Percentiles rank a stretch among this genome's conserved stretches.
Conservation (phyloP, 2,797 vertebrate species). For the Mus spretus region DNA sequence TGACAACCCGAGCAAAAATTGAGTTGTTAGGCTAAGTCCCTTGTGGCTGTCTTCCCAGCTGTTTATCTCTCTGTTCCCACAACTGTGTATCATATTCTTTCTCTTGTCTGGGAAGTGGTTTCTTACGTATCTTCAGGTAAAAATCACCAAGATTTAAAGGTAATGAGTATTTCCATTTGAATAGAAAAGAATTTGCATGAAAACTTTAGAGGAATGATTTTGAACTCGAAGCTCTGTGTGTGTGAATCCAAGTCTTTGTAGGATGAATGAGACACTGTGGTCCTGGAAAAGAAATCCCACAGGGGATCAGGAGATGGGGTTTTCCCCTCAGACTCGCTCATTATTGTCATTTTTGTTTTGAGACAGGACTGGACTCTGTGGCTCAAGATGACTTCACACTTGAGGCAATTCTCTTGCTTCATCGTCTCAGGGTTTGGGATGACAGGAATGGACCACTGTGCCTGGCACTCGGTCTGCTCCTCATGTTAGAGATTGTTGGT, state of each 20-base stretch:
- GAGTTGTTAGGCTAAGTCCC: background rate
- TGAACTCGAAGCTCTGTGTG: background rate
- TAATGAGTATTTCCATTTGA: conserved; percentile 8
- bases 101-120: background rate
- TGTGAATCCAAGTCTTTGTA: background rate
- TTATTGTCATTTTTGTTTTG: background rate
- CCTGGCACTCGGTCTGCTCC: too few species aligned
- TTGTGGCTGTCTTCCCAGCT: background rate
- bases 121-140: background rate
- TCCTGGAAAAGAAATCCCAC: background rate
- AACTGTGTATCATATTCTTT: background rate
- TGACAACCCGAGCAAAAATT: background rate
- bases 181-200: background rate
- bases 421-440: background rate
- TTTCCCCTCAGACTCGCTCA: background rate
- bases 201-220: background rate
- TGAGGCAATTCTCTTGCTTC: background rate
- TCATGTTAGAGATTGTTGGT: background rate
- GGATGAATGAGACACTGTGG: background rate
- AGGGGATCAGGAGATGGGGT: background rate
- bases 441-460: background rate
- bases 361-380: background rate
- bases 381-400: background rate
- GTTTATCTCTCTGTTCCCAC: background rate
- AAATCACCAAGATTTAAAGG: background rate